A percentile compares a stretch with the other conserved stretches of the same genome.
phyloP scores from a whole-genome alignment of 2,113 vertebrate species.

The Emydocephalus ijimae region DNA sequence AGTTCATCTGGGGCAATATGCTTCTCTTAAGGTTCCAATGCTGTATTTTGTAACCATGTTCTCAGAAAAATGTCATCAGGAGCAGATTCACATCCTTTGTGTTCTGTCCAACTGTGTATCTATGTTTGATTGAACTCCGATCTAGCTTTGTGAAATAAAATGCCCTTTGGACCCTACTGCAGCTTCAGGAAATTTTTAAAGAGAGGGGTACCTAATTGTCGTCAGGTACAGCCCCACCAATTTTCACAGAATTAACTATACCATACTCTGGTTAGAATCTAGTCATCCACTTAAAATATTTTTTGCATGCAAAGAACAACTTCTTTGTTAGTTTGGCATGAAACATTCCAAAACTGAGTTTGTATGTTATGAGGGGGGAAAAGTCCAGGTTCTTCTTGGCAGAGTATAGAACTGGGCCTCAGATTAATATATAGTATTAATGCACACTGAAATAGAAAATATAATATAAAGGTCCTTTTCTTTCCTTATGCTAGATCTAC shows the following conservation, averaged over 20 bases:
- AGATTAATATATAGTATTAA: background rate
- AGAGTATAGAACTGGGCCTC: background rate
- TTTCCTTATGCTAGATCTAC: background rate
- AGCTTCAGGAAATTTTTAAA: background rate
- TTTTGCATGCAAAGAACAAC: background rate
- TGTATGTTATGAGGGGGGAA: background rate
- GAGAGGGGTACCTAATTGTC: background rate
- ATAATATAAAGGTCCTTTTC: background rate
- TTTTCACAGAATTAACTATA: background rate
- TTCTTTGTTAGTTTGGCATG: background rate
- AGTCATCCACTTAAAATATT: background rate
- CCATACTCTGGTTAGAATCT: background rate
- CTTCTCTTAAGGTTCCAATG: background rate
- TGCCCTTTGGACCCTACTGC: conserved; percentile 37
- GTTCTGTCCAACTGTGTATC: conserved; percentile 30
- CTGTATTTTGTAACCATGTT: fast-evolving
- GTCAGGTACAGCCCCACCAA: background rate
- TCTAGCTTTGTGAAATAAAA: background rate
- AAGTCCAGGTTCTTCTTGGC: background rate
- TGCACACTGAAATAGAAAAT: background rate
- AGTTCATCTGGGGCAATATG: fast-evolving
- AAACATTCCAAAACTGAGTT: background rate
- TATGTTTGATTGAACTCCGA: conserved; percentile 51
- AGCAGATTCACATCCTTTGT: background rate
- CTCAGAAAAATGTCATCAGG: fast-evolving